These are phyloP conservation scores for Ceratina japonica DNA, from an alignment of 1,140 invertebrate genomes.

Conservation along the genomic window DNA sequence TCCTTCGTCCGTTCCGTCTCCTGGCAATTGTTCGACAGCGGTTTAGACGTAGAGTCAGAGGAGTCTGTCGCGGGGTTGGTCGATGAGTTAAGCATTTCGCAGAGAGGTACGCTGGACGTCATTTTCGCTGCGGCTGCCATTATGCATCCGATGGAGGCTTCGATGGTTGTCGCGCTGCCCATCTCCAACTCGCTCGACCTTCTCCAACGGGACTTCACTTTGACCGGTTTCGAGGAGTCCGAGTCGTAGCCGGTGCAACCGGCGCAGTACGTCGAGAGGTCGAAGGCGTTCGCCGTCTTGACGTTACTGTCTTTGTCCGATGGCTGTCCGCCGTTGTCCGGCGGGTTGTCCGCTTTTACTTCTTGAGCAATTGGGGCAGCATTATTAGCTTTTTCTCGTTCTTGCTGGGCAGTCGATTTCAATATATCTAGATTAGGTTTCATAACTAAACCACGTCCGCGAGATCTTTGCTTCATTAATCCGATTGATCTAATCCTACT, in stretches of 20 bases:
- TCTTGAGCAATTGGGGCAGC: conserved; percentile 56
- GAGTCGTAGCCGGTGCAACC: conserved; percentile 73
- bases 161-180: conserved; percentile 74
- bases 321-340: conserved; percentile 52
- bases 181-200: conserved; percentile 91
- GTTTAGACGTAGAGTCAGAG: conserved; percentile 30
- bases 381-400: conserved; percentile 67
- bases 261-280: conserved; percentile 61
- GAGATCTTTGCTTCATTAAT: conserved; percentile 74
- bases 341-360: conserved; percentile 58
- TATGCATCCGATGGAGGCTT: conserved; percentile 48
- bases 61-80: conserved; percentile 30
- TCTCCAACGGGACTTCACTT: conserved; percentile 92
- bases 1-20: conserved; percentile 48
- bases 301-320: conserved; percentile 71
- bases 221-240: conserved; percentile 85
- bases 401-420: conserved; percentile 66
- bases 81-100: conserved; percentile 25
- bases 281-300: conserved; percentile 60
- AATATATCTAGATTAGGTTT: conserved; percentile 70
- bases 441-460: conserved; percentile 75
- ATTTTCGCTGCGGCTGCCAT: conserved; percentile 66
- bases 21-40: conserved; percentile 27
- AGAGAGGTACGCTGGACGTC: conserved; percentile 74
- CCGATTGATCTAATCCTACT: conserved; percentile 78